These are phyloP conservation scores for Notarius quadriscutis DNA, from an alignment of 2,113 vertebrate genomes.

Conservation along the genomic window DNA sequence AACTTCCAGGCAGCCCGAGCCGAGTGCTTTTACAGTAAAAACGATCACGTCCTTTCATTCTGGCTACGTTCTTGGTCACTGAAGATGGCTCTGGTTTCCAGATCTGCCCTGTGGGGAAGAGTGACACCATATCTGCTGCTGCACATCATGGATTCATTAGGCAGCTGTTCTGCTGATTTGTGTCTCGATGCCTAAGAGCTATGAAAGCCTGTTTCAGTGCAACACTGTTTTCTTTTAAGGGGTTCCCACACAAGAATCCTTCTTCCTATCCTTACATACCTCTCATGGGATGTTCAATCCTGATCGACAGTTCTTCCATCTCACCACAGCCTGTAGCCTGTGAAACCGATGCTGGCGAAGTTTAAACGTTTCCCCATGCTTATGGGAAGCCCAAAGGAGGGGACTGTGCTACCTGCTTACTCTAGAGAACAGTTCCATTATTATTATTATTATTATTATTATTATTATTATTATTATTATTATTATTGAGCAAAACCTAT, in stretches of 20 bases:
- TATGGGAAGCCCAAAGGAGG: constrained; percentile 24
- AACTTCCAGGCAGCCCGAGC: constrained; percentile 25
- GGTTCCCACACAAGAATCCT: constrained; percentile 19
- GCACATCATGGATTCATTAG: constrained; percentile 52
- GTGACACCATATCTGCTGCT: constrained; percentile 44
- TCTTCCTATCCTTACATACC: constrained; percentile 17
- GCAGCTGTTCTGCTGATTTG: constrained; percentile 30
- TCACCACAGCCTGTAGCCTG: constrained; percentile 37
- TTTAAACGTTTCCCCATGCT: constrained; percentile 41
- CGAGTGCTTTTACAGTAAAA: constrained; percentile 48
- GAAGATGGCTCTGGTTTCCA: constrained; percentile 32
- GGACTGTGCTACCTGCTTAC: not conserved
- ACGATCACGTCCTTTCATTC: constrained; percentile 44
- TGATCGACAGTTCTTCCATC: constrained; percentile 33
- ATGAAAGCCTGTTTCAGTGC: constrained; percentile 19
- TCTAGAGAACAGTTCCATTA: not conserved
- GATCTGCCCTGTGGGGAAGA: constrained; percentile 28
- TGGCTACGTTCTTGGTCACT: constrained; percentile 39
- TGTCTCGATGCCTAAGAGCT: constrained; percentile 15
- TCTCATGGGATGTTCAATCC: constrained; percentile 24
- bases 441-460: constrained; percentile 5
- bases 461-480: not conserved
- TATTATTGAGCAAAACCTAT: not conserved
- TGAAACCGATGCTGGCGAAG: constrained; percentile 40
- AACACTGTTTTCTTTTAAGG: constrained; percentile 20